Evolutionary conservation across 2,797 vertebrate species (phyloP).

Genomic region (Darevskia nairensis): DNA sequence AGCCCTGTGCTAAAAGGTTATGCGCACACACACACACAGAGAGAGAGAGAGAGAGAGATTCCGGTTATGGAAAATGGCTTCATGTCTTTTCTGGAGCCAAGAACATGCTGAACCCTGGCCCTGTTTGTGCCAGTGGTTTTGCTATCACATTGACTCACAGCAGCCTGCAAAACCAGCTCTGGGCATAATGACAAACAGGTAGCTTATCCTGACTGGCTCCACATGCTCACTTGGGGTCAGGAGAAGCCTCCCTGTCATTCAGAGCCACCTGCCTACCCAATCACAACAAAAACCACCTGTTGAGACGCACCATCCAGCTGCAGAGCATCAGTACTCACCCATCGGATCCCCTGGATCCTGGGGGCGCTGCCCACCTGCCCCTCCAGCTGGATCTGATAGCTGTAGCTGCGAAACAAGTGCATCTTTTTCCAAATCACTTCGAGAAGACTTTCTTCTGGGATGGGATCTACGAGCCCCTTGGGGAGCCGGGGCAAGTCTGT

Average conservation of each 20-base stretch:
- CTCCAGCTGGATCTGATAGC: conserved; percentile 79
- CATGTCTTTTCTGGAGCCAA: not conserved
- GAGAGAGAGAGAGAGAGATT: not conserved
- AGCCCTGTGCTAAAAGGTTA: not conserved
- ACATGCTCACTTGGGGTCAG: not conserved
- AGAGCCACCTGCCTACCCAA: not conserved
- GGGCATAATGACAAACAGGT: not conserved
- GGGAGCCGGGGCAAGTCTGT: not conserved
- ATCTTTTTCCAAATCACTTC: conserved; percentile 73
- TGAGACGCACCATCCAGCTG: not conserved
- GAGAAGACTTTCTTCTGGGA: conserved; percentile 41
- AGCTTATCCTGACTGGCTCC: not conserved
- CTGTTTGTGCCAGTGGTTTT: not conserved
- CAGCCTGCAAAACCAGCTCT: not conserved
- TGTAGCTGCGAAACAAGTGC: conserved; percentile 79
- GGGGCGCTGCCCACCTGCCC: conserved; percentile 59
- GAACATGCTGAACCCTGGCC: not conserved
- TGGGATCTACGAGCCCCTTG: conserved; percentile 31
- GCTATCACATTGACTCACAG: not conserved
- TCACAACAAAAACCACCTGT: not conserved
- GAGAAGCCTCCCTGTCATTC: not conserved
- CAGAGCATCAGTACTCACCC: conserved; percentile 68
- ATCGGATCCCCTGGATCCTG: conserved; percentile 78
- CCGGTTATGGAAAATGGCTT: not conserved
- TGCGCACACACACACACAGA: too few species aligned